Conservation (phyloP, 2,113 vertebrate genomes). For the Cathartes aura region DNA sequence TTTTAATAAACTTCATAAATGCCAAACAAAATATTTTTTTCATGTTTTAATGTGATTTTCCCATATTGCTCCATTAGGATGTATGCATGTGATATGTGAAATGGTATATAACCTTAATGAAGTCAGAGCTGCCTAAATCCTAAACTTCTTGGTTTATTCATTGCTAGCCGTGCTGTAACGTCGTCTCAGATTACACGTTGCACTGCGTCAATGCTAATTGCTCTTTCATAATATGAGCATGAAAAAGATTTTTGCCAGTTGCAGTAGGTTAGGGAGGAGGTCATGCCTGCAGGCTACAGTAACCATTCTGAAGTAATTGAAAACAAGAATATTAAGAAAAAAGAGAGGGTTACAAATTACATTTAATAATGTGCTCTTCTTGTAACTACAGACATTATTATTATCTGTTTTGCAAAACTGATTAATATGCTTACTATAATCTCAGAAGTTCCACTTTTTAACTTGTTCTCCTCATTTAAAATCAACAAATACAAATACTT, state of each 20-base stretch:
- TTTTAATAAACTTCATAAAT: constrained; percentile 80
- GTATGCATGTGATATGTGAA: background rate
- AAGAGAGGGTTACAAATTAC: background rate
- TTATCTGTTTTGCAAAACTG: background rate
- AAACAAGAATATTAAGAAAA: constrained; percentile 18
- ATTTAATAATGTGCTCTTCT: background rate
- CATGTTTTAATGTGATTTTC: constrained; percentile 11
- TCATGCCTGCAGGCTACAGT: background rate
- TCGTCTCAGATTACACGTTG: background rate
- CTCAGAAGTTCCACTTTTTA: constrained; percentile 20
- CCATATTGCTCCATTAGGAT: background rate
- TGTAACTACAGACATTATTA: constrained; percentile 22
- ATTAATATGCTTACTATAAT: background rate
- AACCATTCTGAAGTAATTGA: background rate
- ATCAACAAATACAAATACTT: background rate
- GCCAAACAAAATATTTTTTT: constrained; percentile 44
- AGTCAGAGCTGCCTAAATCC: background rate
- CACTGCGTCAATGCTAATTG: constrained; percentile 5
- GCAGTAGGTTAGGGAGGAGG: constrained; percentile 1
- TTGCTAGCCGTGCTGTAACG: background rate
- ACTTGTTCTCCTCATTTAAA: background rate
- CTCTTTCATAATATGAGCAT: background rate
- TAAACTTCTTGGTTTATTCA: background rate
- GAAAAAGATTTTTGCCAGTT: constrained; percentile 13
- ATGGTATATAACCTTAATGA: background rate